phyloP scores from a whole-genome alignment of 2,888 invertebrate species.

The Lasius platythorax region DNA sequence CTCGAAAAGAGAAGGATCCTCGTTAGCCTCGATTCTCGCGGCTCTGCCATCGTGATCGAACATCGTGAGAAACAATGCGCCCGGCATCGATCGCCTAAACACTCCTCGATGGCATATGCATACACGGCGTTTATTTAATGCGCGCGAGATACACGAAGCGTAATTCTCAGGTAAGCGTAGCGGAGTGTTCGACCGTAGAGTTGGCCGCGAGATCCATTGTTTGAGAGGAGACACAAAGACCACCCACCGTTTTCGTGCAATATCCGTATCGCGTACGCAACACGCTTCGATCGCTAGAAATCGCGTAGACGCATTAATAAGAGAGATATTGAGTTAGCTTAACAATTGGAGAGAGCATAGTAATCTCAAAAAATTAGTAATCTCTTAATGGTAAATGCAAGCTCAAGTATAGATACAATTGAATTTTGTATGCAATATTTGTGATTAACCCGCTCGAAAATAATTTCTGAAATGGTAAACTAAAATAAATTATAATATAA shows the following conservation, averaged over 20 bases:
- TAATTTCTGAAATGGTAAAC: not conserved
- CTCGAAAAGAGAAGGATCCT: not conserved
- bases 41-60: not conserved
- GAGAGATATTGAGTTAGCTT: not conserved
- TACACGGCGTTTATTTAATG: slow-evolving; percentile 25
- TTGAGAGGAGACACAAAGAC: slow-evolving; percentile 49
- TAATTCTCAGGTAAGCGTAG: slow-evolving; percentile 41
- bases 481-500: not conserved
- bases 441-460: not conserved
- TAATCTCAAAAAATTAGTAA: not conserved
- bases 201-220: slow-evolving; percentile 43
- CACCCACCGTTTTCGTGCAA: slow-evolving; percentile 42
- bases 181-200: slow-evolving; percentile 24
- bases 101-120: slow-evolving; percentile 22
- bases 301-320: slow-evolving; percentile 5
- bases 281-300: slow-evolving; percentile 23
- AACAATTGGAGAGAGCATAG: not conserved
- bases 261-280: slow-evolving; percentile 17
- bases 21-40: slow-evolving; percentile 9
- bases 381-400: not conserved
- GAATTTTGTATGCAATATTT: not conserved
- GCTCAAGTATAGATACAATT: not conserved
- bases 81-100: slow-evolving; percentile 34
- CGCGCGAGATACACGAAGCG: not conserved
- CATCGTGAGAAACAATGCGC: slow-evolving; percentile 54